phyloP scores from a whole-genome alignment of 2,888 invertebrate genomes.

The Chrysomela aeneicollis region DNA sequence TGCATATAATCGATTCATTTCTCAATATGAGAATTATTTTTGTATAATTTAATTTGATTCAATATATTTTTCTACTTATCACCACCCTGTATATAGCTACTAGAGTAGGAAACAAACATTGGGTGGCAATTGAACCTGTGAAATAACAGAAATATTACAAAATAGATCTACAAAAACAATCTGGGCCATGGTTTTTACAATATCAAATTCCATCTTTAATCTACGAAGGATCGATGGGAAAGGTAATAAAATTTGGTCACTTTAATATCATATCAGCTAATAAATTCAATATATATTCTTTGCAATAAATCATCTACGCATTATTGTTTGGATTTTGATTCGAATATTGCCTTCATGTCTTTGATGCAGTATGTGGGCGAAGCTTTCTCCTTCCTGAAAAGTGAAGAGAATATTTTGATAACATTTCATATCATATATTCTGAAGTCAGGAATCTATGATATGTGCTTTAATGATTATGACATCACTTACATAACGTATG shows the following conservation, averaged over 20 bases:
- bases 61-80: neutral
- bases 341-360: slow-evolving; percentile 85
- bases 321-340: slow-evolving; percentile 70
- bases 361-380: slow-evolving; percentile 77
- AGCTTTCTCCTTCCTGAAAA: slow-evolving; percentile 71
- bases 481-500: too few relatives aligned
- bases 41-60: neutral
- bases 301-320: neutral
- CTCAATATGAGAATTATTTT: neutral
- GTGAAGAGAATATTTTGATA: slow-evolving; percentile 31
- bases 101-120: slow-evolving; percentile 16
- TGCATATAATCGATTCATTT: too few relatives aligned
- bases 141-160: neutral
- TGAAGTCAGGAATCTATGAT: too few relatives aligned
- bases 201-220: neutral
- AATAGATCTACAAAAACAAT: too few relatives aligned
- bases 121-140: neutral
- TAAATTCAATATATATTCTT: slow-evolving; percentile 30
- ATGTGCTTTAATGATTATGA: too few relatives aligned
- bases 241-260: slow-evolving; percentile 42
- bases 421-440: too few relatives aligned
- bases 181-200: too few relatives aligned
- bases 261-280: slow-evolving; percentile 33
- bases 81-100: slow-evolving; percentile 1
- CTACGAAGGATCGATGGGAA: slow-evolving; percentile 14